Evolutionary conservation across 2,797 vertebrate genomes (phyloP).

Genomic region (Leucoraja ocellata): DNA sequence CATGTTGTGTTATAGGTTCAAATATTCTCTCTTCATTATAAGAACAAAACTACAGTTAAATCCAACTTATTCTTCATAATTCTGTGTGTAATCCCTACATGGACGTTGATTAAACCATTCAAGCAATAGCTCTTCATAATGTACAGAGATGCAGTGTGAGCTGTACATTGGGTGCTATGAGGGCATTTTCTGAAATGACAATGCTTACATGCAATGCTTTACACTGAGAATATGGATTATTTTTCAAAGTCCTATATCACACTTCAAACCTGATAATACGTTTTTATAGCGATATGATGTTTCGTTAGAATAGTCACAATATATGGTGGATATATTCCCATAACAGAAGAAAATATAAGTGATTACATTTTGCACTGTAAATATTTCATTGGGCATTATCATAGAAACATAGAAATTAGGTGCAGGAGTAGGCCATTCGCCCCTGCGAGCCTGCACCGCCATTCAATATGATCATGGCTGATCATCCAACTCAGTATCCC

Average conservation of each 20-base stretch:
- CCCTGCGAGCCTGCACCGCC: no score
- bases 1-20: not conserved
- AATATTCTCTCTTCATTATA: not conserved
- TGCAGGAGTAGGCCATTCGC: no score
- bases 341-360: no score
- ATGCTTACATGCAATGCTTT: not conserved
- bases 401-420: no score
- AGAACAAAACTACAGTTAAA: not conserved
- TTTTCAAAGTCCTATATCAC: not conserved
- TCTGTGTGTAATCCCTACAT: not conserved
- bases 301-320: not conserved
- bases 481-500: no score
- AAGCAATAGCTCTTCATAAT: no score
- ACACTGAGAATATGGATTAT: not conserved
- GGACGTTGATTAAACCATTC: no score
- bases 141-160: no score
- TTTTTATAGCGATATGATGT: not conserved
- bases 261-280: not conserved
- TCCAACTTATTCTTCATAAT: not conserved
- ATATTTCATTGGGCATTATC: no score
- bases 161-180: no score
- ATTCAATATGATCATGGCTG: no score
- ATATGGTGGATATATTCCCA: not conserved
- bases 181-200: not conserved
- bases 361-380: no score